phyloP scores from a whole-genome alignment of 2,888 invertebrate genomes.

The Drosophila mercatorum region DNA sequence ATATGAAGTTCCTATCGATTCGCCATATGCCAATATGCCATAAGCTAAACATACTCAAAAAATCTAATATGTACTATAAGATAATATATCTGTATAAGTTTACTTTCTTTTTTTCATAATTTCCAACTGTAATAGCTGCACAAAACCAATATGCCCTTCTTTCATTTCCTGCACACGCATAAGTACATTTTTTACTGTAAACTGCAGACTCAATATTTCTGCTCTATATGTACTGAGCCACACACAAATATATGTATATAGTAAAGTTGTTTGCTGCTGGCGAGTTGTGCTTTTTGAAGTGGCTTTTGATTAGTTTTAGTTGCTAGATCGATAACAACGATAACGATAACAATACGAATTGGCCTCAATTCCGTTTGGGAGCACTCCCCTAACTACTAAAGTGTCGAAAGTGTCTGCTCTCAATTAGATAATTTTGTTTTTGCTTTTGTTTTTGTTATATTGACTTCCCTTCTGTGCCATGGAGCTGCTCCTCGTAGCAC shows the following conservation, averaged over 20 bases:
- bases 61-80: too few species aligned
- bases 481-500: constrained; percentile 8
- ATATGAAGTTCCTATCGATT: too few species aligned
- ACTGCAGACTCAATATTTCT: constrained; percentile 54
- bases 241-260: not conserved
- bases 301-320: constrained; percentile 68
- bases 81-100: not conserved
- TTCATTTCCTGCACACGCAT: too few species aligned
- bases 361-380: constrained; percentile 57
- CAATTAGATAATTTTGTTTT: constrained; percentile 38
- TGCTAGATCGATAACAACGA: constrained; percentile 26
- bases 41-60: too few species aligned
- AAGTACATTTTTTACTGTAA: constrained; percentile 12
- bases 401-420: constrained; percentile 37
- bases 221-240: constrained; percentile 34
- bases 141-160: not conserved
- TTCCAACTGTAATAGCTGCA: not conserved
- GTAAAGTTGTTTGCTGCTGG: constrained; percentile 17
- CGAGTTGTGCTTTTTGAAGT: constrained; percentile 57
- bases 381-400: constrained; percentile 29
- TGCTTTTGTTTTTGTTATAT: constrained; percentile 22
- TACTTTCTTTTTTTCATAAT: too few species aligned
- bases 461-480: constrained; percentile 16
- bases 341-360: constrained; percentile 32
- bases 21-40: too few species aligned